Percentiles rank a stretch among this genome's conserved stretches.
Conservation (phyloP, 2,113 vertebrate species). For the Lynx canadensis region DNA sequence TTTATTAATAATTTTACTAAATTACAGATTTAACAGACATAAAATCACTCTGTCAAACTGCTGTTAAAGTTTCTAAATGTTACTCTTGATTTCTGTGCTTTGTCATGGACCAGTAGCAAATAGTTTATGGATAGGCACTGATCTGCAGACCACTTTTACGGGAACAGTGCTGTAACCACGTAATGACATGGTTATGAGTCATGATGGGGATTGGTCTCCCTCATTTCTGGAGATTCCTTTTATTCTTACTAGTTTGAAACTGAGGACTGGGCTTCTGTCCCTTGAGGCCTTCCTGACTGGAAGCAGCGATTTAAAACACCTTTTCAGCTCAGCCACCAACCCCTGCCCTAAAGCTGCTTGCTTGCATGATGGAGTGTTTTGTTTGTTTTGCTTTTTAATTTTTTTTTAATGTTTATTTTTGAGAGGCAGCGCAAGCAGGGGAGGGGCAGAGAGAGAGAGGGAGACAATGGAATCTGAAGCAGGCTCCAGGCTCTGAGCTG, state of each 20-base stretch:
- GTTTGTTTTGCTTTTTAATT: too few species aligned
- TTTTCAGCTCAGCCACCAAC: background rate
- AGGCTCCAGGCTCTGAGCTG: too few species aligned
- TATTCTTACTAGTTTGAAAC: background rate
- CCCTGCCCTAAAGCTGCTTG: background rate
- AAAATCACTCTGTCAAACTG: background rate
- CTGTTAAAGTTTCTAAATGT: background rate
- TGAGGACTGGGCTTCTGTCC: background rate
- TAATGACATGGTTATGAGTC: background rate
- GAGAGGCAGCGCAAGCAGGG: too few species aligned
- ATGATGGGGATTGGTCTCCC: too few species aligned
- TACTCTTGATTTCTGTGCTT: background rate
- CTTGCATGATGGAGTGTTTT: background rate
- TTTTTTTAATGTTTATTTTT: too few species aligned
- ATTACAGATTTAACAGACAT: background rate
- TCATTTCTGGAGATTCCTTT: background rate
- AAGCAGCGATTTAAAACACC: background rate
- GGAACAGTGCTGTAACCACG: background rate
- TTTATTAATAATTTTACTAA: too few species aligned
- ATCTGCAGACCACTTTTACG: background rate
- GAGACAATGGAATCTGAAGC: too few species aligned
- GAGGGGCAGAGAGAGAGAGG: too few species aligned
- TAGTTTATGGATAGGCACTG: background rate
- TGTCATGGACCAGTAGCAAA: background rate
- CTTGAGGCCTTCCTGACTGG: background rate